Base-by-base conservation (phyloP, 2,797 vertebrate species). In the Poecile montanus region DNA sequence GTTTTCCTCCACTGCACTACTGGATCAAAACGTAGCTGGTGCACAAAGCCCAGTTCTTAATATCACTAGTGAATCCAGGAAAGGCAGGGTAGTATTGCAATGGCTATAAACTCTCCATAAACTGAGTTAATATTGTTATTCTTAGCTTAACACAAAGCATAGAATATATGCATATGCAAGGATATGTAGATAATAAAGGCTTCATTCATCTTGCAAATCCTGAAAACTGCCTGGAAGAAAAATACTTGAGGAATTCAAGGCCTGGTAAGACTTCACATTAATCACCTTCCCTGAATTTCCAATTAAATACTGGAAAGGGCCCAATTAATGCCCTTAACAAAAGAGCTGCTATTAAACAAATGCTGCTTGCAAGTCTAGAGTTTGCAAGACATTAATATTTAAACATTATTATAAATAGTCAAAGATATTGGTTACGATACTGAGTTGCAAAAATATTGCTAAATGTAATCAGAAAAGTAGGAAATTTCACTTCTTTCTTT, bases 11-110 rank as follows among this genome's bases (percentile, higher is more conserved):
- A 1, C 6, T 25, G 32, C 8, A 54, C 12, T 26, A 9, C 0
- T 47, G 13, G 32, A 65, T 21, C 11, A n/a, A 89, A 58, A 20
- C 1, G 1, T 3, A 82, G 36, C 1, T 23, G 15, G 13, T 57
- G 29, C 19, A 10, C 29, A 77, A 87, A 83, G 20, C 11, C 7
- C 19, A 72, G 30, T 4, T 70, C 11, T 8, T 20, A 26, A 40
- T 40, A 32, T 23, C 27, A 72, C 11, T 11, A 66, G 1, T 0
- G 0, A 58, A 23, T 27, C 29, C 30, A 62, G 3, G 11, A 82
- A 83, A 74, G 16, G 16, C 20, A 84, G 20, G 9, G 40, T 68
- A 85, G 38, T 9, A 61, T 16, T 25, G 34, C 9, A 65, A 34
- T 25, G 29, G 26, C 56, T 65, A 38, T 13, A 63, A 88, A 84